These are phyloP conservation scores for Rhopalosiphum nymphaeae DNA, from an alignment of 2,888 invertebrate genomes.

Conservation along the genomic window DNA sequence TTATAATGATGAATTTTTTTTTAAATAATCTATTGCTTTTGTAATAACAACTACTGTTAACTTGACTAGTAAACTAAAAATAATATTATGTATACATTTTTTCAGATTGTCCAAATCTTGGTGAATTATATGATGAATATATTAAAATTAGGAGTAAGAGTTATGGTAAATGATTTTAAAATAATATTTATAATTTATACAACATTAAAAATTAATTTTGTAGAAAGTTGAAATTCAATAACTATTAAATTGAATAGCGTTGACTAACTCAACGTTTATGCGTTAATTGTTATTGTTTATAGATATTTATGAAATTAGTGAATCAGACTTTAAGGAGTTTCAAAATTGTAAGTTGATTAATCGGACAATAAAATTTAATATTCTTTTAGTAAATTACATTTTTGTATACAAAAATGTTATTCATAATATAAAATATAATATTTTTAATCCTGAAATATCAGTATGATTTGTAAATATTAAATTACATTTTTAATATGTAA, in stretches of 20 bases:
- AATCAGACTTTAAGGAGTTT: not conserved
- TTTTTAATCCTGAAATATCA: too few relatives aligned
- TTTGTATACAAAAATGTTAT: too few relatives aligned
- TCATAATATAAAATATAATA: too few relatives aligned
- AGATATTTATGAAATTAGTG: not conserved
- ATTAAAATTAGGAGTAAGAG: accelerated
- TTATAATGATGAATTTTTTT: not conserved
- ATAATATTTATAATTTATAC: not conserved
- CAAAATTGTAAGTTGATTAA: not conserved
- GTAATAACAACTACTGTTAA: not conserved
- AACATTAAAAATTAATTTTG: not conserved
- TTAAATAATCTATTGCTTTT: not conserved
- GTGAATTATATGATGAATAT: not conserved
- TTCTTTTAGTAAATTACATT: not conserved
- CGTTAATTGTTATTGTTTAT: not conserved
- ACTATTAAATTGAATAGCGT: not conserved
- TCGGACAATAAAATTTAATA: not conserved
- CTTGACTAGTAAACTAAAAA: not conserved
- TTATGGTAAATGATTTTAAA: not conserved
- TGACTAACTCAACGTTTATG: not conserved
- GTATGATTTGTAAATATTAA: too few relatives aligned
- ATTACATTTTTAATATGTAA: too few relatives aligned
- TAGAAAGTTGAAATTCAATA: not conserved
- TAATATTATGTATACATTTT: not conserved
- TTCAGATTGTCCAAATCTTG: constrained; percentile 5